Conservation (phyloP, 2,113 vertebrate species). For the Halcyon senegalensis region DNA sequence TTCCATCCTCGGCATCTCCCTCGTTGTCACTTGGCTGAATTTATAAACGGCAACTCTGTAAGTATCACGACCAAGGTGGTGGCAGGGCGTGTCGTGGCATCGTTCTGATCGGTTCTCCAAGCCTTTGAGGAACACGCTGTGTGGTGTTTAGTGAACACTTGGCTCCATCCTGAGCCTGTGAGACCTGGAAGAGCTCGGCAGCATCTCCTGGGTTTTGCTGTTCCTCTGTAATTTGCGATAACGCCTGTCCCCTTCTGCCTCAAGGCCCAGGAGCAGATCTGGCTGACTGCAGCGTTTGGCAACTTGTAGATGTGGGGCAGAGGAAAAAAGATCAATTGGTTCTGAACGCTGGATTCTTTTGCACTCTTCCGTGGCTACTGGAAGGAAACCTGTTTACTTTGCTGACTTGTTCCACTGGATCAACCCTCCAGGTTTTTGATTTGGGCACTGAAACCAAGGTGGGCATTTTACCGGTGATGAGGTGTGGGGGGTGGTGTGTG, state of each 20-base stretch:
- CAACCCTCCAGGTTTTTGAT: background rate
- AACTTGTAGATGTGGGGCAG: background rate
- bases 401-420: background rate
- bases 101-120: background rate
- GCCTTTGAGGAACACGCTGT: background rate
- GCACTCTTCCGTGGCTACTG: background rate
- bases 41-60: background rate
- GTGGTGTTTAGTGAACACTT: background rate
- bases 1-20: conserved; percentile 25
- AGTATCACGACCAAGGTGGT: background rate
- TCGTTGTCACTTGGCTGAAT: conserved; percentile 43
- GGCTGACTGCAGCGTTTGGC: background rate
- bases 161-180: rapidly evolving
- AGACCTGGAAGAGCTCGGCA: background rate
- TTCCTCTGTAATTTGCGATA: background rate
- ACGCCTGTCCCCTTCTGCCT: background rate
- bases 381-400: background rate
- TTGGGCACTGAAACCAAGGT: background rate
- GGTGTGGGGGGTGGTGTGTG: background rate
- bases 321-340: background rate
- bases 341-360: background rate
- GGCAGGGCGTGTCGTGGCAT: background rate
- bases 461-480: background rate
- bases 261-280: background rate
- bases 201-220: background rate